These are phyloP conservation scores for Gymnoscelis rufifasciata DNA, from an alignment of 2,888 invertebrate species.

Conservation along the genomic window DNA sequence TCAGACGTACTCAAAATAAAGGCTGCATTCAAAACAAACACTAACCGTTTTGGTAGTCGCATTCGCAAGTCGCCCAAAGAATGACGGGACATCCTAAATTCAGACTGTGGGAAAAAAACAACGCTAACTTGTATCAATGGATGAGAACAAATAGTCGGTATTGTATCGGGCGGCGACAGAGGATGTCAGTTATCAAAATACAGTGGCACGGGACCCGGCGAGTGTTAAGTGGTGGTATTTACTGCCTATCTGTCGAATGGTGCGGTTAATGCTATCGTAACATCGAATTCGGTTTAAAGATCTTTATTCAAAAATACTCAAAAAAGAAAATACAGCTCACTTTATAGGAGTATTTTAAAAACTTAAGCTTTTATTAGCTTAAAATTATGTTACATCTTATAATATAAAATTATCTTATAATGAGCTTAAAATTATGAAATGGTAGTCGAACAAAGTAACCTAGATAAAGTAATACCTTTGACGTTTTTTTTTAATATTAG, in stretches of 20 bases:
- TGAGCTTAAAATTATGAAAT: too few species aligned
- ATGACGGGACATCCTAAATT: neutral
- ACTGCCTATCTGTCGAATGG: neutral
- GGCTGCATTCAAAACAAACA: neutral
- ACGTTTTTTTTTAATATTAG: too few species aligned
- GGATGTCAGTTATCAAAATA: slow-evolving; percentile 17
- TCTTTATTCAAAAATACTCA: too few species aligned
- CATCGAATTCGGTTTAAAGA: too few species aligned
- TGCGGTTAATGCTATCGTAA: too few species aligned
- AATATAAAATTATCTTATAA: too few species aligned
- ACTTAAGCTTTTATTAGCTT: too few species aligned
- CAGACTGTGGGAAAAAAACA: slow-evolving; percentile 6
- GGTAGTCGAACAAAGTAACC: too few species aligned
- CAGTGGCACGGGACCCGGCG: neutral
- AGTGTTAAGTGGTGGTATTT: neutral
- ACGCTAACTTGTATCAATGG: neutral
- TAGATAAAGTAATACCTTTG: too few species aligned
- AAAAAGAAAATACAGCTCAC: too few species aligned
- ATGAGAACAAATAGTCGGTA: slow-evolving; percentile 7
- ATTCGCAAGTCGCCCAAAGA: neutral
- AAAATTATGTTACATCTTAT: too few species aligned
- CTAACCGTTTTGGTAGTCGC: neutral
- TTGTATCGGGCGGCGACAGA: slow-evolving; percentile 9
- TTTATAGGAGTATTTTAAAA: too few species aligned
- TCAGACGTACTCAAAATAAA: neutral